Evolutionary conservation across 64 coral and sea anemone genomes (phyloP), one percentile per base, ranked within the genome.

Genomic region (Porites australiensis): DNA sequence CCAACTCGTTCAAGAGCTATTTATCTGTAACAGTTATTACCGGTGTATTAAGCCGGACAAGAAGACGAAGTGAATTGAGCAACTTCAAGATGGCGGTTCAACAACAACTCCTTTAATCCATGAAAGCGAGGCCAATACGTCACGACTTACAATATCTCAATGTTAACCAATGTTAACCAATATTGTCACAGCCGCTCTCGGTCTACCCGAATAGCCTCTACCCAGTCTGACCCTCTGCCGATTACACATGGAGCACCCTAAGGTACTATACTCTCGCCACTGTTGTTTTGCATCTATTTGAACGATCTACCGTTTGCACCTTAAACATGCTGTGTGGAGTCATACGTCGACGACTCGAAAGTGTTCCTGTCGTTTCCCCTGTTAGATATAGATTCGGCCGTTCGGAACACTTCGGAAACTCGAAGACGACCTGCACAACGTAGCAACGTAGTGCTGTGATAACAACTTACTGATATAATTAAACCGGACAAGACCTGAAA

Each of bases 221-320:
- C 62, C 47, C 13, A 70, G 23, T 90, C 89, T 6, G 47, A 46
- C 19, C 44, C 27, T 22, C n/a, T 49, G 22, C 2, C 15, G 52
- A 72, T 90, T 37, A 90, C 76, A 19, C 65, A 79, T 73, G 89
- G 89, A 10, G 89, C 81, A 19, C 89, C 89, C 27, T 37, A 65
- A 79, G 74, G 75, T 18, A 43, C 64, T n/a, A 72, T 87, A 16
- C 84, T 87, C 43, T 71, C 66, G 65, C 86, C 86, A 53, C 37
- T 88, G 2, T 23, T 88, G 48, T 76, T 88, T 21, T 74, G 69
- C n/a, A 74, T 88, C 72, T 88, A 75, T 50, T 14, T 77, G 37
- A 88, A 88, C 50, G 86, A 88, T 45, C 57, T 88, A 52, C 86
- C 86, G 10, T 57, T 64, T 2, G 52, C 72, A n/a, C n/a, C 73